Conservation (phyloP, 1,140 invertebrate genomes). For the Asobara japonica region DNA sequence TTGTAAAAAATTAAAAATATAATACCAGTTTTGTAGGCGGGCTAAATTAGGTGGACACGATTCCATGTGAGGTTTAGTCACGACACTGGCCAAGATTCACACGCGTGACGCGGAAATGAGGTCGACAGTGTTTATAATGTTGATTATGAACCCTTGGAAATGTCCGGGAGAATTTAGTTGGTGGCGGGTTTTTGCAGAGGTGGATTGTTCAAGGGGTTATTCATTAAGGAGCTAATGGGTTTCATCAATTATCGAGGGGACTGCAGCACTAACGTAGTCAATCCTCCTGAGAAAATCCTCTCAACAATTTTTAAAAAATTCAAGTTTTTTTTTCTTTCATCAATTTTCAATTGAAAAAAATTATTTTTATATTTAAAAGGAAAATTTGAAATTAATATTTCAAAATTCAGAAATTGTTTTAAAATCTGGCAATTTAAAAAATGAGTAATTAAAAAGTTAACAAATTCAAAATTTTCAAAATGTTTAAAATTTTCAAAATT, state of each 20-base stretch:
- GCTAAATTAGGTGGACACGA: slow-evolving; percentile 2
- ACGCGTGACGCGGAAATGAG: slow-evolving; percentile 22
- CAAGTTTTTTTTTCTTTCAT: not conserved
- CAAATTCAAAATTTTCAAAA: no score
- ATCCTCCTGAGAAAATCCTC: not conserved
- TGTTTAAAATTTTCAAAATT: no score
- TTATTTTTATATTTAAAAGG: no score
- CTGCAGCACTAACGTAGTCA: not conserved
- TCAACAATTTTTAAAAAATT: not conserved
- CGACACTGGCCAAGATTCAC: slow-evolving; percentile 24
- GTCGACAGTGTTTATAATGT: slow-evolving; percentile 19
- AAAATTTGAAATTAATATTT: no score
- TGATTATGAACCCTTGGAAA: slow-evolving; percentile 14
- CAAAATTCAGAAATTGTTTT: no score
- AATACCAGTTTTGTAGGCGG: slow-evolving; percentile 19
- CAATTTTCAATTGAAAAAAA: not conserved
- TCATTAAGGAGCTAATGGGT: not conserved
- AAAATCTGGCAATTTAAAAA: no score
- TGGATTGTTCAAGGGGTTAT: not conserved
- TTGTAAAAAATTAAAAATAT: not conserved
- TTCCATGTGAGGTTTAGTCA: slow-evolving; percentile 21
- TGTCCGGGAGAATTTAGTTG: slow-evolving; percentile 11
- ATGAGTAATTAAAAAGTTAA: no score
- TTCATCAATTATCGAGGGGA: not conserved
- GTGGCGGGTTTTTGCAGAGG: not conserved